Evolutionary conservation across 2,113 vertebrate species (phyloP).

Genomic region (Leucoraja erinaceus): DNA sequence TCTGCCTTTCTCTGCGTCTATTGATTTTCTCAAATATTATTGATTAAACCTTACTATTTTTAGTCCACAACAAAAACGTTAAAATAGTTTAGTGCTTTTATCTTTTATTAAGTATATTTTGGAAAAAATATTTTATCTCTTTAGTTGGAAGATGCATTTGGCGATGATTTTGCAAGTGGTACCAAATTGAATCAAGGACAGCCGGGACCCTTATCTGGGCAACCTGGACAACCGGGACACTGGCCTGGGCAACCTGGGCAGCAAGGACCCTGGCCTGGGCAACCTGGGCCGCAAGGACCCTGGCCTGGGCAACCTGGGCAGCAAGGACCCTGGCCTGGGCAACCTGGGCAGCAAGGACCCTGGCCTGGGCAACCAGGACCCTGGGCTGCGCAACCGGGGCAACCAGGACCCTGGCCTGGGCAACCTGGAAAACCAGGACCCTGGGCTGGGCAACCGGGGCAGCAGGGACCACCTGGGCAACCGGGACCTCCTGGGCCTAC

Average conservation of each 20-base stretch:
- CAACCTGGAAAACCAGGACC: neutral
- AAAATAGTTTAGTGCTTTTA: neutral
- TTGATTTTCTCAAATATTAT: neutral
- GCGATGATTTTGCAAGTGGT: neutral
- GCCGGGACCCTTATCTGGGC: conserved; percentile 12
- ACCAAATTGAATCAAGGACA: neutral
- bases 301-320: neutral
- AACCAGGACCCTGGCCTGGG: conserved; percentile 24
- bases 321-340: neutral
- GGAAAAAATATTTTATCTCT: neutral
- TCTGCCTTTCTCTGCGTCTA: neutral
- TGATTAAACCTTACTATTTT: neutral
- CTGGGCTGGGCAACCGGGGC: neutral
- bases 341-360: neutral
- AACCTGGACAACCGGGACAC: neutral
- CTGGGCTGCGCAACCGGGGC: neutral
- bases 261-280: neutral
- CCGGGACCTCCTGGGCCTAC: neutral
- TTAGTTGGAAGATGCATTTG: conserved; percentile 26
- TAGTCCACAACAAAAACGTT: neutral
- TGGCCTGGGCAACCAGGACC: neutral
- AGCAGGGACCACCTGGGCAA: too few species aligned
- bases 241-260: neutral
- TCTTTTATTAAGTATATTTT: neutral
- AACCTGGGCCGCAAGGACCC: neutral